phyloP scores from a whole-genome alignment of 2,888 invertebrate genomes.

The Hyposoter didymator region DNA sequence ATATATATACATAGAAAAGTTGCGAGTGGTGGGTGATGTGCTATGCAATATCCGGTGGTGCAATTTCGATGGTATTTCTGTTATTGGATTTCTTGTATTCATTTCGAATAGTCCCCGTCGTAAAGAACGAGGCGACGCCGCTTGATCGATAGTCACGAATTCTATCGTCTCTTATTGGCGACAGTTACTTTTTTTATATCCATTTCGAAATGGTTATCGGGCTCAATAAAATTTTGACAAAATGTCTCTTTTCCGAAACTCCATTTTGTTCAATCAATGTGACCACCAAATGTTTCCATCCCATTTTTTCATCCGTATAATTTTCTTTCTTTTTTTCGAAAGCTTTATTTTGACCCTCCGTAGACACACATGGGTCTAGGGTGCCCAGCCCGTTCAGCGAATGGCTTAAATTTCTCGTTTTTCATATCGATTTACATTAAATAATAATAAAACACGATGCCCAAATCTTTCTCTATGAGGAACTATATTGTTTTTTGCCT shows the following conservation, averaged over 20 bases:
- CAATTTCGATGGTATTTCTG: slow-evolving; percentile 31
- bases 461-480: too few relatives aligned
- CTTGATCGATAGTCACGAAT: slow-evolving; percentile 1
- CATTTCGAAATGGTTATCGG: neutral
- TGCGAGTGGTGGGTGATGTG: slow-evolving; percentile 9
- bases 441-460: too few relatives aligned
- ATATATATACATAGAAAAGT: neutral
- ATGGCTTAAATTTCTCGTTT: too few relatives aligned
- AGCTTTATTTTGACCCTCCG: too few relatives aligned
- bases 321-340: neutral
- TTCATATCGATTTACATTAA: too few relatives aligned
- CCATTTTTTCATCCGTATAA: neutral
- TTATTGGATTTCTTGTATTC: slow-evolving; percentile 37
- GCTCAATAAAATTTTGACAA: neutral
- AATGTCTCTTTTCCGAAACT: neutral
- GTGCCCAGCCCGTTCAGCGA: too few relatives aligned
- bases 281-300: neutral
- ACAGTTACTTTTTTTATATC: slow-evolving; percentile 6
- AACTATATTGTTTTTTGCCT: too few relatives aligned
- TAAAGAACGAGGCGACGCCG: neutral
- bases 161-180: slow-evolving; percentile 1
- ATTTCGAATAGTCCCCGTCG: slow-evolving; percentile 11
- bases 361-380: too few relatives aligned
- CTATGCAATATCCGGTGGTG: slow-evolving; percentile 33
- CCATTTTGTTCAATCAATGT: neutral